These are phyloP conservation scores for Oncorhynchus keta DNA, from an alignment of 2,113 vertebrate genomes.

Conservation along the genomic window DNA sequence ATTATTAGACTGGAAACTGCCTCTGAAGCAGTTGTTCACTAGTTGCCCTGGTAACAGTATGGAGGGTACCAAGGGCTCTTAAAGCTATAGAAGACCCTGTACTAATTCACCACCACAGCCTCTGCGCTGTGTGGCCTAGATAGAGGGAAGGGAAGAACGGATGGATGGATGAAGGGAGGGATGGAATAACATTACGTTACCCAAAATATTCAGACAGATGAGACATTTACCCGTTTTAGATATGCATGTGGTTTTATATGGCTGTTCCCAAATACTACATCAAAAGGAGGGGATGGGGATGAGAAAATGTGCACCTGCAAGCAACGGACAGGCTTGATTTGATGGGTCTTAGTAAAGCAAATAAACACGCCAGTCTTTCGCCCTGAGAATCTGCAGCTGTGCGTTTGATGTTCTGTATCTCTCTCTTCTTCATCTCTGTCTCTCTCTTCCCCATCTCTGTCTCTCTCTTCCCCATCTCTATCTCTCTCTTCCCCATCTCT, in stretches of 20 bases:
- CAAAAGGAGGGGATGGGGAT: no score
- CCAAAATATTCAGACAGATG: no score
- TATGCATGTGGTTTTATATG: no score
- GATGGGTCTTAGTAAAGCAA: no score
- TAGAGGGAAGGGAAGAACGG: conserved; percentile 18
- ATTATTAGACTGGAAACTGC: conserved; percentile 87
- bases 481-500: background rate
- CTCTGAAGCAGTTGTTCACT: conserved; percentile 83
- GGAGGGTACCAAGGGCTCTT: conserved; percentile 74
- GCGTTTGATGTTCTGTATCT: background rate
- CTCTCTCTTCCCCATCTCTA: background rate
- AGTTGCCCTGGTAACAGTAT: conserved; percentile 90
- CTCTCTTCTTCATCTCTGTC: background rate
- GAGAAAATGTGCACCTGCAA: no score
- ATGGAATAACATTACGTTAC: no score
- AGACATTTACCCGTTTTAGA: no score
- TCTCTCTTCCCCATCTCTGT: no score
- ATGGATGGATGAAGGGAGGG: no score
- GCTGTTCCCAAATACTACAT: no score
- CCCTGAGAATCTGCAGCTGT: background rate
- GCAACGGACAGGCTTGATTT: no score
- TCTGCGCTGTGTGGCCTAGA: conserved; percentile 49
- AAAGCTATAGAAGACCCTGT: conserved; percentile 70
- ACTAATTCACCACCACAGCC: background rate
- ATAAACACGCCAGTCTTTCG: background rate